Conservation (phyloP, 2,113 vertebrate species). For the Rhinoderma darwinii region DNA sequence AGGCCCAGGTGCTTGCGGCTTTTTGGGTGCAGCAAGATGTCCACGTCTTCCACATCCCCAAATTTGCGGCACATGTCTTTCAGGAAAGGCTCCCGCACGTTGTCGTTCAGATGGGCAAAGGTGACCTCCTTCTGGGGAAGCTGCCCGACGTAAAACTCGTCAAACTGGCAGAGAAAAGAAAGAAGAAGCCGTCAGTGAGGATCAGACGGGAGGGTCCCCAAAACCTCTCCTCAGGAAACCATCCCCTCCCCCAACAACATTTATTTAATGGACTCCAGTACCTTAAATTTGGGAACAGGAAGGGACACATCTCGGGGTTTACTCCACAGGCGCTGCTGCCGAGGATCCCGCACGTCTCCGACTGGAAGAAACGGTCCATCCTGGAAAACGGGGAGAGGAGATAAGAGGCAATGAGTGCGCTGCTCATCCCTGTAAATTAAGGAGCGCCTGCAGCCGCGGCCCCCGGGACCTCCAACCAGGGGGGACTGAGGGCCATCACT, state of each 20-base stretch:
- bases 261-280: conserved; percentile 58
- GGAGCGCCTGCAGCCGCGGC: too few species aligned
- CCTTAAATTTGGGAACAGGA: conserved; percentile 93
- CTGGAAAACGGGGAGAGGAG: conserved; percentile 65
- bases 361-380: conserved; percentile 86
- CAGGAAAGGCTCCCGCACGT: conserved; percentile 89
- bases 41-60: conserved; percentile 91
- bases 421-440: too few species aligned
- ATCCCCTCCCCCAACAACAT: not conserved
- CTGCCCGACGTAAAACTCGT: conserved; percentile 91
- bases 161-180: conserved; percentile 72
- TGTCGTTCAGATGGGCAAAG: conserved; percentile 92
- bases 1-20: conserved; percentile 91
- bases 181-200: not conserved
- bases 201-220: not conserved
- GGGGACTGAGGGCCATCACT: not conserved
- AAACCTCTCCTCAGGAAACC: not conserved
- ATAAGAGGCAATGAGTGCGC: too few species aligned
- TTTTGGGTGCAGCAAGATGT: conserved; percentile 89
- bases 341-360: conserved; percentile 85
- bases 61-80: conserved; percentile 94
- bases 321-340: conserved; percentile 86
- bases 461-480: too few species aligned
- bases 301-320: conserved; percentile 86
- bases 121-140: conserved; percentile 94